Percentiles rank a stretch among this genome's conserved stretches.
Conservation (phyloP, 2,888 invertebrate species). For the Drepana falcataria region DNA sequence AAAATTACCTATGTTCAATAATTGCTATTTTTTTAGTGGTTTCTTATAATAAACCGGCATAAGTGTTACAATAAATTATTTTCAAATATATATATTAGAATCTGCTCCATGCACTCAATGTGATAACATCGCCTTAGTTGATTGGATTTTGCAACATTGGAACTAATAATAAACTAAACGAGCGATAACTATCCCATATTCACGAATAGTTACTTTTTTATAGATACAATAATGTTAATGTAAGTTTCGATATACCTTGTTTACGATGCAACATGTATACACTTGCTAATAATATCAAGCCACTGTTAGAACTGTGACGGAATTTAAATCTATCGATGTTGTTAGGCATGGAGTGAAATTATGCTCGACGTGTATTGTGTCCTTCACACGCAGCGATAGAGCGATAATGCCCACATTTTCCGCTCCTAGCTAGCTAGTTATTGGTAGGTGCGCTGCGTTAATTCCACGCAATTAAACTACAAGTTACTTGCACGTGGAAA, state of each 20-base stretch:
- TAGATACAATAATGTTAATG: too few relatives aligned
- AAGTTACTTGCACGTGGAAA: slow-evolving; percentile 52
- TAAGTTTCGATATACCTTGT: too few relatives aligned
- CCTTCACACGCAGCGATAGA: slow-evolving; percentile 43
- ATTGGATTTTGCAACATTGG: too few relatives aligned
- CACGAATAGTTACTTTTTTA: too few relatives aligned
- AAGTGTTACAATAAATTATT: slow-evolving; percentile 17
- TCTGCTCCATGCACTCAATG: too few relatives aligned
- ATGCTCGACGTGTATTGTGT: slow-evolving; percentile 26
- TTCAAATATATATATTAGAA: too few relatives aligned
- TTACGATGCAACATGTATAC: background rate
- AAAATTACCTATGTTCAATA: slow-evolving; percentile 20
- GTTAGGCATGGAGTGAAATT: slow-evolving; percentile 18
- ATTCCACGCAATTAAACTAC: slow-evolving; percentile 46
- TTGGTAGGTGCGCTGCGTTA: slow-evolving; percentile 28
- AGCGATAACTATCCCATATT: too few relatives aligned
- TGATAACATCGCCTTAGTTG: too few relatives aligned
- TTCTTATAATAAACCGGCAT: slow-evolving; percentile 32
- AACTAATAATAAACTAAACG: too few relatives aligned
- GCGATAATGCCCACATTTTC: slow-evolving; percentile 54
- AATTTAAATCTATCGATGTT: background rate
- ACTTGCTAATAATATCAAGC: too few relatives aligned
- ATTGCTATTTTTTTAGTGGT: slow-evolving; percentile 33
- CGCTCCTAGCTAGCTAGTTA: slow-evolving; percentile 31
- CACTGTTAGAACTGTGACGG: background rate